Evolutionary conservation across 2,113 vertebrate species (phyloP).

Genomic region (Bucco capensis): DNA sequence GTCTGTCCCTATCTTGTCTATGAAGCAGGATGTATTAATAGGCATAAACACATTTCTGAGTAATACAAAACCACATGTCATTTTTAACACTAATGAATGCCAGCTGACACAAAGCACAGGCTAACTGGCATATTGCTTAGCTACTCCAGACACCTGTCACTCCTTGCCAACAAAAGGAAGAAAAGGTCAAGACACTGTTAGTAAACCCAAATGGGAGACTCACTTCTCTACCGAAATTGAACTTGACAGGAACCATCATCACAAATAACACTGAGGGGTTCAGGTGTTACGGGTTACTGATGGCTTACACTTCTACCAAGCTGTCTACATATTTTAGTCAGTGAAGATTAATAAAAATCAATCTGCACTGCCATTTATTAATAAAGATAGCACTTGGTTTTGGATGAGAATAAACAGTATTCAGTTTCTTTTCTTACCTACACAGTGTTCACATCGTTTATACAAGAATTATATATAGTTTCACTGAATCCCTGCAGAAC

Average conservation of each 20-base stretch:
- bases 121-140: background rate
- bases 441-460: background rate
- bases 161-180: background rate
- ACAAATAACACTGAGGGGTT: background rate
- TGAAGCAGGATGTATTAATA: background rate
- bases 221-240: background rate
- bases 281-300: background rate
- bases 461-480: background rate
- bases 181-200: background rate
- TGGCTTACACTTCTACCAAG: background rate
- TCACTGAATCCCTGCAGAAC: background rate
- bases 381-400: background rate
- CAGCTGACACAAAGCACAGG: background rate
- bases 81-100: background rate
- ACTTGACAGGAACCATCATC: slow-evolving; percentile 20
- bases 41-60: background rate
- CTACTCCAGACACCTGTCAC: slow-evolving; percentile 19
- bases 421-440: background rate
- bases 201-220: background rate
- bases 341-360: background rate
- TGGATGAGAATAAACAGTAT: background rate
- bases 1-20: background rate
- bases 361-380: background rate
- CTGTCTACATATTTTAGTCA: background rate
- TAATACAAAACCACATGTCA: background rate